Conservation (phyloP, 1,140 invertebrate species). For the Lordiphosa mommai region DNA sequence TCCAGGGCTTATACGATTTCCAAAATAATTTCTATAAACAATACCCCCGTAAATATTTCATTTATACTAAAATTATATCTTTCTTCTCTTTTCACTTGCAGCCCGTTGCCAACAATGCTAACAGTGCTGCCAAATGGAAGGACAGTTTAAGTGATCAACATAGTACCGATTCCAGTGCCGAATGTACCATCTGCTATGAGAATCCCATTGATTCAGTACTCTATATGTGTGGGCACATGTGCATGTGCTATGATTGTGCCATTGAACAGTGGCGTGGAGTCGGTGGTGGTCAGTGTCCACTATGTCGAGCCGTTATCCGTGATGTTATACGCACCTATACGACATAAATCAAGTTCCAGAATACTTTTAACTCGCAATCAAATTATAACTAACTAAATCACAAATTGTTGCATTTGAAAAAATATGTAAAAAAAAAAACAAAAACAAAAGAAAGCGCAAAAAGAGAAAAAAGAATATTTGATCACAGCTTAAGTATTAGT, state of each 20-base stretch:
- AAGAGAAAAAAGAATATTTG: conserved; percentile 13
- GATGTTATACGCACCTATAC: conserved; percentile 98
- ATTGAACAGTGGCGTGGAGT: conserved; percentile 94
- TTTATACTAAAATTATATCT: not conserved
- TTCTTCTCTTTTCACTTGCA: conserved; percentile 1
- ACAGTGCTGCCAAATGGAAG: conserved; percentile 62
- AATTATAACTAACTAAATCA: conserved; percentile 22
- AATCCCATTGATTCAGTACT: conserved; percentile 94
- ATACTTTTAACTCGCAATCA: conserved; percentile 52
- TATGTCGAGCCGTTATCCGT: conserved; percentile 94
- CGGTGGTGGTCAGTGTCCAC: conserved; percentile 94
- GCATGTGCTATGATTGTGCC: conserved; percentile 98
- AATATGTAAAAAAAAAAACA: conserved; percentile 19
- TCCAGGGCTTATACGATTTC: too few relatives aligned
- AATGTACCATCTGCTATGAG: conserved; percentile 98
- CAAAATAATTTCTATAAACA: too few relatives aligned
- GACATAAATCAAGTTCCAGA: conserved; percentile 85
- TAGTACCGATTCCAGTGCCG: conserved; percentile 82
- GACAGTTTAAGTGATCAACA: conserved; percentile 72
- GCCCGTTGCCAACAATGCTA: conserved; percentile 60
- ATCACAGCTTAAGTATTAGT: conserved; percentile 30
- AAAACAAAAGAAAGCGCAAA: conserved; percentile 22
- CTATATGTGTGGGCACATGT: conserved; percentile 99
- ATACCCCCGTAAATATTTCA: not conserved
- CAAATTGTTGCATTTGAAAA: conserved; percentile 30